Percentiles rank a stretch among this genome's conserved stretches.
Conservation (phyloP, 2,888 invertebrate genomes). For the Macaria notata region DNA sequence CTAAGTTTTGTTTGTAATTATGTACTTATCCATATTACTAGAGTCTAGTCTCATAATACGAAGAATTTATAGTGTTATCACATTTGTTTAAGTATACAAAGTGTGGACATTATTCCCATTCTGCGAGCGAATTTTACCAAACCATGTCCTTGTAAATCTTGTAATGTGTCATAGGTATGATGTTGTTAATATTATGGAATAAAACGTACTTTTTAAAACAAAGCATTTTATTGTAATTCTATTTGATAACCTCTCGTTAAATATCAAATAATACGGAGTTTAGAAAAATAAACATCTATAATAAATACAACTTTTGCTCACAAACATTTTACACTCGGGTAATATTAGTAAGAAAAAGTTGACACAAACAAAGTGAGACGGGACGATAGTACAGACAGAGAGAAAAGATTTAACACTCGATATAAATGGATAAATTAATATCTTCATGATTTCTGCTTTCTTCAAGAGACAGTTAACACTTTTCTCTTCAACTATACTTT, state of each 20-base stretch:
- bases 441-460: not conserved
- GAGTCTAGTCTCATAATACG: no score
- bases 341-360: constrained; percentile 27
- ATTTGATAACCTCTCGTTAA: constrained; percentile 62
- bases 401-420: constrained; percentile 21
- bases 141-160: not conserved
- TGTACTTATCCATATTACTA: no score
- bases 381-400: constrained; percentile 27
- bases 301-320: constrained; percentile 63
- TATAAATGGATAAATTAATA: not conserved
- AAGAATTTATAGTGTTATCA: no score
- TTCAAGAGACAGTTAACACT: constrained; percentile 11
- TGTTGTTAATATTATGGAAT: constrained; percentile 21
- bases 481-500: constrained; percentile 30
- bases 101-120: no score
- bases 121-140: no score
- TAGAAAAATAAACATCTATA: constrained; percentile 79
- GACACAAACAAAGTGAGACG: constrained; percentile 24
- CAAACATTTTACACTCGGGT: constrained; percentile 16
- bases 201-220: constrained; percentile 53
- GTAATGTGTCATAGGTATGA: not conserved
- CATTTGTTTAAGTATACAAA: no score
- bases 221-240: constrained; percentile 71
- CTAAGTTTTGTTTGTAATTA: no score
- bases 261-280: constrained; percentile 57